Evolutionary conservation across 1,140 invertebrate genomes (phyloP).

Genomic region (Drosophila baimaii): DNA sequence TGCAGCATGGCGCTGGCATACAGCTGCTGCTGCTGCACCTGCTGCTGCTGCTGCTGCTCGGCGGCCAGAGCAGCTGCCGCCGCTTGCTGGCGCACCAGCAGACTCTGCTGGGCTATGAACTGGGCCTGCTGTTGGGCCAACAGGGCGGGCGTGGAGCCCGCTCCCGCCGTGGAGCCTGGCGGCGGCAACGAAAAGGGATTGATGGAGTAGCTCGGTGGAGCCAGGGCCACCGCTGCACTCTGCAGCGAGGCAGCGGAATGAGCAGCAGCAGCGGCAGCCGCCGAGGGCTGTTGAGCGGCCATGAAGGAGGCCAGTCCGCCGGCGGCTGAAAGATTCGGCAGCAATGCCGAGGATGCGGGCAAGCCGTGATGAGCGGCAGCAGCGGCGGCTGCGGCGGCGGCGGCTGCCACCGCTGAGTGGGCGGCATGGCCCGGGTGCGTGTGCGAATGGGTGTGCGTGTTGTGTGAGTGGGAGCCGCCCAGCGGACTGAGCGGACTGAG

Average conservation of each 20-base stretch:
- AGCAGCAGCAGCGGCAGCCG: constrained; percentile 12
- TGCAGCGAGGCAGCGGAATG: constrained; percentile 51
- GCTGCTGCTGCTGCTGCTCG: constrained; percentile 73
- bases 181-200: constrained; percentile 61
- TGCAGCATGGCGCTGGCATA: constrained; percentile 76
- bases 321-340: constrained; percentile 47
- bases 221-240: constrained; percentile 44
- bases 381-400: constrained; percentile 21
- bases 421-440: constrained; percentile 49
- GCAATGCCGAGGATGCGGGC: constrained; percentile 54
- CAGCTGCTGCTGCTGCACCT: constrained; percentile 65
- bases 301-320: constrained; percentile 40
- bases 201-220: constrained; percentile 59
- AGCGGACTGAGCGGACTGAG: constrained; percentile 53
- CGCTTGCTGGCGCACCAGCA: constrained; percentile 77
- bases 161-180: constrained; percentile 41
- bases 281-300: constrained; percentile 17
- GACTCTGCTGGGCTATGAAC: constrained; percentile 83
- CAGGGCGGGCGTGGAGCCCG: constrained; percentile 63
- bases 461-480: constrained; percentile 70
- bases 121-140: constrained; percentile 83
- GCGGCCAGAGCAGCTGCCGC: constrained; percentile 71
- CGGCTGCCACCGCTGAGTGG: constrained; percentile 32
- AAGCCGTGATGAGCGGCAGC: constrained; percentile 63
- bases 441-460: constrained; percentile 55